Evolutionary conservation across 1,140 invertebrate genomes (phyloP), one percentile per base, ranked within the genome.

Genomic region (Saxidomus purpurata): DNA sequence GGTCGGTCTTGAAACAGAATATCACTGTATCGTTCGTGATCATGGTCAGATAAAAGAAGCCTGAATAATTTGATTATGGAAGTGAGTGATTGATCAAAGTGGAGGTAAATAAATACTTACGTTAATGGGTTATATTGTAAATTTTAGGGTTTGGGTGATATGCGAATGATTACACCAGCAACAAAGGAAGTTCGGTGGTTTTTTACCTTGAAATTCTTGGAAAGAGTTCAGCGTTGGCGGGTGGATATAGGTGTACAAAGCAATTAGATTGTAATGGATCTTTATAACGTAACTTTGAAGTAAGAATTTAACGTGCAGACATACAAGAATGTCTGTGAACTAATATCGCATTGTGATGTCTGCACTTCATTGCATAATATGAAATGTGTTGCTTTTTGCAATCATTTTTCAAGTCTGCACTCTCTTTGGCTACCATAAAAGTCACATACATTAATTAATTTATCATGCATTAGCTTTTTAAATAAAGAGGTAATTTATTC

Each of bases 41-140:
- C 11, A 1, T 63, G 40, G 38, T 61, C 61, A 38, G 61, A 82
- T 63, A 81, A 81, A 25, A 63, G 38, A 28, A 63, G 28, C 25
- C 36, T 40, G 47, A 83, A 83, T 83, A 83, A 83, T 83, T 83
- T 69, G 55, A 83, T 83, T 67, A 83, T 69, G 47, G 59, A 43
- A 69, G 38, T 61, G 38, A 83, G 31, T 69, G 59, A n/a, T 17
- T 83, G 81, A 83, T 83, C 81, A 83, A 83, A 83, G 81, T 67
- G 38, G 25, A 34, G 25, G 38, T 83, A 83, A 47, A 83, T 61
- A 69, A 83, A 69, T 49, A 69, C 81, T 47, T 69, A 25, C 36
- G 63, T 83, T 83, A 83, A 83, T 83, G 61, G 61, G 81, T 63
- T 69, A 69, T 83, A 34, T 15, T 83, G 81, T 69, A 49, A 69